Percentiles rank a stretch among this genome's conserved stretches.
These are phyloP conservation scores for Mormyrus hasselquistii DNA, from an alignment of 2,797 vertebrate species.

Conservation along the genomic window DNA sequence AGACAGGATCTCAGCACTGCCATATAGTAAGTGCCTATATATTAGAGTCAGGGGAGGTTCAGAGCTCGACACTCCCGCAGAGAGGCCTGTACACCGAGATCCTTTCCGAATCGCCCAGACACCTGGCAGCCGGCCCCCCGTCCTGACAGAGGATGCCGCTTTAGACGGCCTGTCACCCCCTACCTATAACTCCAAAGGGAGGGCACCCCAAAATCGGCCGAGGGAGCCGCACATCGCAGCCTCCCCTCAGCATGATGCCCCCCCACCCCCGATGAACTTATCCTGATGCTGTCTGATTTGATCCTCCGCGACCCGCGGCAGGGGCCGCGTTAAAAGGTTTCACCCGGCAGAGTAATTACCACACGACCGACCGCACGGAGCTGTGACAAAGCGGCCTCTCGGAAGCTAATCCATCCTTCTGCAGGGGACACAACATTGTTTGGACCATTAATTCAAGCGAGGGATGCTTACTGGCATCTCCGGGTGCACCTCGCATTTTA, in stretches of 20 bases:
- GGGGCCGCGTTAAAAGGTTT: not conserved
- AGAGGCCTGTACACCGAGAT: not conserved
- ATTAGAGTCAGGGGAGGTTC: conserved; percentile 28
- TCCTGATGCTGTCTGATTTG: not conserved
- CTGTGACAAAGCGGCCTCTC: conserved; percentile 39
- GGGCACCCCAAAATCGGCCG: not conserved
- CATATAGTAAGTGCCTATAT: conserved; percentile 17
- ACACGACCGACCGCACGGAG: conserved; percentile 20
- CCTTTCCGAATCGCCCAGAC: not conserved
- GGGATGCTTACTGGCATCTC: conserved; percentile 46
- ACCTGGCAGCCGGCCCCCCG: not conserved
- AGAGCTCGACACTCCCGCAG: not conserved
- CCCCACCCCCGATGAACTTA: not conserved
- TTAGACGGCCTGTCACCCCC: not conserved
- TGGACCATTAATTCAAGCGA: conserved; percentile 42
- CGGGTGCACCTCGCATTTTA: conserved; percentile 41
- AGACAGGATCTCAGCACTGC: not conserved
- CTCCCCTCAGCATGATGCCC: not conserved
- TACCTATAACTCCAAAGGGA: not conserved
- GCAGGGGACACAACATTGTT: conserved; percentile 35
- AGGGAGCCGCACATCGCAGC: not conserved
- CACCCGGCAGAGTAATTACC: conserved; percentile 24
- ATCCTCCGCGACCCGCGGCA: not conserved
- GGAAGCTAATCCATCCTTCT: conserved; percentile 38
- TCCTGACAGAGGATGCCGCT: not conserved